Evolutionary conservation across 2,797 vertebrate species (phyloP).

Genomic region (Eurystomus glaucurus): DNA sequence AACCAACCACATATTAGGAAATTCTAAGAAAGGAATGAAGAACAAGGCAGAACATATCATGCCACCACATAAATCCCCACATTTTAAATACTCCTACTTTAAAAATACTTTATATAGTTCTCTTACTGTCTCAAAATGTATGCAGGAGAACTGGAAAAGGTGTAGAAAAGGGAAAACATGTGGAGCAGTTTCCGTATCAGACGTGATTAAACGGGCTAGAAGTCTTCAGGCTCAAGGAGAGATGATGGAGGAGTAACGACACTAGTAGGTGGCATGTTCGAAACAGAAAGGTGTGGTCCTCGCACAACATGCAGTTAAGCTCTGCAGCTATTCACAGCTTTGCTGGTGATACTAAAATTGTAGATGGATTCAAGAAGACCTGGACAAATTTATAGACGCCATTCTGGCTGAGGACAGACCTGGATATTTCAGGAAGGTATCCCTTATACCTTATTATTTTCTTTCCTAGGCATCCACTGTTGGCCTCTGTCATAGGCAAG

Average conservation of each 20-base stretch:
- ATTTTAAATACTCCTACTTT: background rate
- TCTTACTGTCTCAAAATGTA: background rate
- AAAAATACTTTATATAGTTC: background rate
- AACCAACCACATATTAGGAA: background rate
- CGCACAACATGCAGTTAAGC: background rate
- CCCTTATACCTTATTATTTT: background rate
- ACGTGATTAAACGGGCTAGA: background rate
- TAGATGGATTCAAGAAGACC: background rate
- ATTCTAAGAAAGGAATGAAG: background rate
- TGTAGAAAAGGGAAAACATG: background rate
- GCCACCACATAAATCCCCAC: background rate
- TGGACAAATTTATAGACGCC: background rate
- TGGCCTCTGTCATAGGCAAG: background rate
- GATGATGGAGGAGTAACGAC: accelerated
- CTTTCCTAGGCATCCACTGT: background rate
- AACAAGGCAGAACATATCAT: background rate
- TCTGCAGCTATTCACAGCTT: background rate
- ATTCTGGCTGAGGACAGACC: background rate
- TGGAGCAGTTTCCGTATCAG: background rate
- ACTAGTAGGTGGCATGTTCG: background rate
- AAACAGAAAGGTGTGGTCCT: background rate
- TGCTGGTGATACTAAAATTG: background rate
- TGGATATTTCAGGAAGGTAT: background rate
- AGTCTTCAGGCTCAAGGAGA: background rate
- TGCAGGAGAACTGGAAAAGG: background rate